Conservation (phyloP, 2,797 vertebrate species). For the Acropternis orthonyx region DNA sequence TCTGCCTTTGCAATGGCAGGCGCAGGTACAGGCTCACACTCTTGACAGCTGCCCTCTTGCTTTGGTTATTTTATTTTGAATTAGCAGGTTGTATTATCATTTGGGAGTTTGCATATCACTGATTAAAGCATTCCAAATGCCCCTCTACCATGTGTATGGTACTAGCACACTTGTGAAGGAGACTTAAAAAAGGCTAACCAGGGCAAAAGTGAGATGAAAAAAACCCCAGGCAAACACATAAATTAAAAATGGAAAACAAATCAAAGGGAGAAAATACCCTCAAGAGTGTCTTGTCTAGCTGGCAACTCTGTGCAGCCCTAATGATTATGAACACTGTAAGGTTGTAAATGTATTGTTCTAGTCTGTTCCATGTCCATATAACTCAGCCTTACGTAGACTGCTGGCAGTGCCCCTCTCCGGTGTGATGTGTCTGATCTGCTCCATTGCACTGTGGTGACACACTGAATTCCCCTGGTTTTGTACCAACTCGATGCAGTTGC, state of each 20-base stretch:
- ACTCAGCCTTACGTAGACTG: not conserved
- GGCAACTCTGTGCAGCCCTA: not conserved
- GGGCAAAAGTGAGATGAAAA: not conserved
- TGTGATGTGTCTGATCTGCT: rapidly evolving
- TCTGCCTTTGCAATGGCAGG: not conserved
- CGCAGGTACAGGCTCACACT: not conserved
- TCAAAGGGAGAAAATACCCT: not conserved
- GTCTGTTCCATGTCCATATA: not conserved
- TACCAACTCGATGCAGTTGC: not conserved
- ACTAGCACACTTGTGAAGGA: not conserved
- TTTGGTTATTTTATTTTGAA: not conserved
- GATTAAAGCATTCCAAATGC: not conserved
- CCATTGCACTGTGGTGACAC: not conserved
- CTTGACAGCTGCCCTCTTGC: not conserved
- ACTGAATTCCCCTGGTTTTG: not conserved
- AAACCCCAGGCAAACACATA: not conserved
- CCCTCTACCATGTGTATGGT: not conserved
- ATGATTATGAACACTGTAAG: not conserved
- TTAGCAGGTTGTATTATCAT: not conserved
- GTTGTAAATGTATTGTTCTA: not conserved
- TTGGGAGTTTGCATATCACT: not conserved
- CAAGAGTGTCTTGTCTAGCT: not conserved
- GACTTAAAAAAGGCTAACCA: not conserved
- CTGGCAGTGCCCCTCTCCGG: not conserved
- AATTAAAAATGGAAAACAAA: not conserved